A percentile compares a stretch with the other conserved stretches of the same genome.
Conservation (phyloP, 2,797 vertebrate genomes). For the Gobio occitaniae region DNA sequence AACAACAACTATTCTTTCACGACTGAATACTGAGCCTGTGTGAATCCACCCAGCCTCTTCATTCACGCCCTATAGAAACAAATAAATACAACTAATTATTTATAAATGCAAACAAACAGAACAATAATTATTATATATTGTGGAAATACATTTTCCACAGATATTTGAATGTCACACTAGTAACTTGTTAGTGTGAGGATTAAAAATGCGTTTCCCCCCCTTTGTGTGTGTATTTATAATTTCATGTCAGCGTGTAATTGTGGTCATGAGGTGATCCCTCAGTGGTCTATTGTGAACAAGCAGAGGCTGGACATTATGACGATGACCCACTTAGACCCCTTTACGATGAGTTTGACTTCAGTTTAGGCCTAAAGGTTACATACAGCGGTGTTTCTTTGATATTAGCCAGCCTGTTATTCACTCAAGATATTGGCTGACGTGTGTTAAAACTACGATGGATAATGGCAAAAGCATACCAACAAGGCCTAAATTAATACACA, state of each 20-base stretch:
- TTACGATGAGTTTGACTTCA: slow-evolving; percentile 9
- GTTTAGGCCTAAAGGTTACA: slow-evolving; percentile 35
- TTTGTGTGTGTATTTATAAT: background rate
- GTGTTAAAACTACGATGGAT: background rate
- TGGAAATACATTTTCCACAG: background rate
- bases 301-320: slow-evolving; percentile 15
- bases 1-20: slow-evolving; percentile 21
- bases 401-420: background rate
- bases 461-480: slow-evolving; percentile 3
- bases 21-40: slow-evolving; percentile 28
- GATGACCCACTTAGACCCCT: slow-evolving; percentile 25
- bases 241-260: slow-evolving; percentile 3
- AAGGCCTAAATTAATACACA: background rate
- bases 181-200: background rate
- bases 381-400: slow-evolving; percentile 15
- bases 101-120: background rate
- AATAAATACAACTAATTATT: background rate
- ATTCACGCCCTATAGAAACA: background rate
- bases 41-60: slow-evolving; percentile 11
- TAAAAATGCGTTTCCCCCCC: background rate
- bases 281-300: slow-evolving; percentile 1
- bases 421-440: background rate
- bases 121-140: background rate
- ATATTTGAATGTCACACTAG: slow-evolving; percentile 20
- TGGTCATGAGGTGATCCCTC: slow-evolving; percentile 28